phyloP scores from a whole-genome alignment of 2,797 vertebrate genomes.

The Hypotaenidia okinawae region DNA sequence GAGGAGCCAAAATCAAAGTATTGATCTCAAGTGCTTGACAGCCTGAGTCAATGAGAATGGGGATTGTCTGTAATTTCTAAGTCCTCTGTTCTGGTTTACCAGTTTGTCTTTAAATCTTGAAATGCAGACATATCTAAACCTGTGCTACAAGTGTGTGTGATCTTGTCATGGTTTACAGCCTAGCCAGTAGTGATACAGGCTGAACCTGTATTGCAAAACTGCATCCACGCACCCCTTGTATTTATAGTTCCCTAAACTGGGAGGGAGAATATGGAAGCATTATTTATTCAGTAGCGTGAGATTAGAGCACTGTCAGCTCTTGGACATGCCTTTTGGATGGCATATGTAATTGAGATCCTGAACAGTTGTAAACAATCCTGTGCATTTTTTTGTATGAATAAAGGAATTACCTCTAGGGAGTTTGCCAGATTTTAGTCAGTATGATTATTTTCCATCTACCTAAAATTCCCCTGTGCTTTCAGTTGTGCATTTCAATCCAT shows the following conservation, averaged over 20 bases:
- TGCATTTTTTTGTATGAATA: constrained; percentile 37
- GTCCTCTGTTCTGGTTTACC: not conserved
- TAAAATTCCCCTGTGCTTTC: constrained; percentile 37
- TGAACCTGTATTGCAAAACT: not conserved
- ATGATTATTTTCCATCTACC: constrained; percentile 36
- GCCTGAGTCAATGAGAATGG: not conserved
- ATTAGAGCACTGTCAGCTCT: constrained; percentile 17
- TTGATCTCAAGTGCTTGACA: not conserved
- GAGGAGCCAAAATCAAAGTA: not conserved
- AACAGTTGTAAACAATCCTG: constrained; percentile 38
- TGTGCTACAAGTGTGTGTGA: not conserved
- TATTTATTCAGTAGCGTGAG: constrained; percentile 39
- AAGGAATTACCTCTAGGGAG: constrained; percentile 28
- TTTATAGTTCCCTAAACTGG: not conserved
- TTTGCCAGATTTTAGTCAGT: constrained; percentile 16
- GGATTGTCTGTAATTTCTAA: not conserved
- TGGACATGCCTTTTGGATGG: constrained; percentile 38
- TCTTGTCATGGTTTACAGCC: not conserved
- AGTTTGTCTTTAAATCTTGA: not conserved
- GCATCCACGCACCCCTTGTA: not conserved
- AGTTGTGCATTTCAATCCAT: constrained; percentile 1
- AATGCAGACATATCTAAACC: not conserved
- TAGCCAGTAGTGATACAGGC: not conserved
- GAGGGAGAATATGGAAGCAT: not conserved
- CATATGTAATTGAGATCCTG: constrained; percentile 25